phyloP scores from a whole-genome alignment of 2,113 vertebrate genomes.

The sheep (Ovis aries) region DNA sequence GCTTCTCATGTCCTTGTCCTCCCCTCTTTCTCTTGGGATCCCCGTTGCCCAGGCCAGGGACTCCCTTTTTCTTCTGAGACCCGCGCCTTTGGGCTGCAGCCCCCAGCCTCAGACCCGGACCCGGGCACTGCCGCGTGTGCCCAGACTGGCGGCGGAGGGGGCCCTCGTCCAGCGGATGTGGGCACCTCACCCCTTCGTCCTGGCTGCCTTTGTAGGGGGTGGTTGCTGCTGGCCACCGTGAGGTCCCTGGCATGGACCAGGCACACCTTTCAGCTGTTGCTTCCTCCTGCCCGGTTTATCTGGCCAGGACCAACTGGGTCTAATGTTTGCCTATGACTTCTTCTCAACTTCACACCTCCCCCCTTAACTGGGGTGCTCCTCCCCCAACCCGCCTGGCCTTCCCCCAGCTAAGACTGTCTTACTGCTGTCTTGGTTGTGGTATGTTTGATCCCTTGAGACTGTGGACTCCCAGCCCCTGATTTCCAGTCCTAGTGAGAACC shows the following conservation, averaged over 20 bases:
- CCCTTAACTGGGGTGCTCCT: not conserved
- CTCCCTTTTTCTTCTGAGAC: not conserved
- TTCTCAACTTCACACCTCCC: not conserved
- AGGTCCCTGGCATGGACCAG: not conserved
- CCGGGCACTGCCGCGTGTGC: too few species aligned
- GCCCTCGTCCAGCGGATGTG: too few species aligned
- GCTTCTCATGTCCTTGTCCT: not conserved
- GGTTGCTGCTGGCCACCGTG: not conserved
- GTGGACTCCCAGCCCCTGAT: not conserved
- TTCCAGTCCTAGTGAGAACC: not conserved
- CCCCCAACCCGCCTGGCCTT: accelerated
- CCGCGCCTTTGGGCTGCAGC: not conserved
- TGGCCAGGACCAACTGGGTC: not conserved
- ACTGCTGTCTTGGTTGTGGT: not conserved
- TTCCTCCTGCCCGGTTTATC: not conserved
- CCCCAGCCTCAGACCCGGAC: not conserved
- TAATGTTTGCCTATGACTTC: not conserved
- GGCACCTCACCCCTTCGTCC: not conserved
- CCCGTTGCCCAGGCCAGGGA: not conserved
- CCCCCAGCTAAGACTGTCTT: not conserved
- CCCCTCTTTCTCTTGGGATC: not conserved
- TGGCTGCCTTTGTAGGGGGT: not conserved
- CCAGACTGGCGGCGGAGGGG: not conserved
- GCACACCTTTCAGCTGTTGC: not conserved
- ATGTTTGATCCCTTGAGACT: not conserved